Conservation (phyloP, 2,797 vertebrate species). For the Octomys mimax region DNA sequence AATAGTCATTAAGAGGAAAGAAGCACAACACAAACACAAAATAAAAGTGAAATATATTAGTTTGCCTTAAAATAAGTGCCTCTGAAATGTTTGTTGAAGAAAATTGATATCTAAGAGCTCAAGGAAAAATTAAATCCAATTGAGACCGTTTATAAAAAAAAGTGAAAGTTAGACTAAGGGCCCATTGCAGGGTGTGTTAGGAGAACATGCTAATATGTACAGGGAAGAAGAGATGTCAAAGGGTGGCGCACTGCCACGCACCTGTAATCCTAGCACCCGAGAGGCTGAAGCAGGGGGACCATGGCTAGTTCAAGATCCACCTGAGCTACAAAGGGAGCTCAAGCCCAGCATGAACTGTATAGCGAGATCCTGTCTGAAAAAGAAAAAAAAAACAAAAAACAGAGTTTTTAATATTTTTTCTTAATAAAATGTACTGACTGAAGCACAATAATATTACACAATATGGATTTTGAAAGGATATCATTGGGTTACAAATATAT, state of each 20-base stretch:
- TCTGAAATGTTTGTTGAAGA: neutral
- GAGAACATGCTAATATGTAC: neutral
- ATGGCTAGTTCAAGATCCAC: too few species aligned
- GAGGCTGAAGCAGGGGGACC: too few species aligned
- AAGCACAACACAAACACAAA: constrained; percentile 4
- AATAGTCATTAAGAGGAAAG: neutral
- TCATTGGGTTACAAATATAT: neutral
- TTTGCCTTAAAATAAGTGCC: neutral
- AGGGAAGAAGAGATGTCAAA: neutral
- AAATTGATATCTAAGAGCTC: neutral
- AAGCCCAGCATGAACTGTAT: too few species aligned
- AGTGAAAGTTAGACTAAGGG: neutral
- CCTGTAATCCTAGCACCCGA: too few species aligned
- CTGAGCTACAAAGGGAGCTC: too few species aligned
- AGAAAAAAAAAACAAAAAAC: too few species aligned
- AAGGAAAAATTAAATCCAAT: constrained; percentile 31
- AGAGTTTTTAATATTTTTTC: neutral
- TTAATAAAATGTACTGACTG: neutral
- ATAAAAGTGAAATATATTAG: neutral
- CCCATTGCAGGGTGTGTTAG: neutral
- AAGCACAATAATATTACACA: neutral
- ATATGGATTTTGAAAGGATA: neutral
- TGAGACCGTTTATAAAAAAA: neutral
- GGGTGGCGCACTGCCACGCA: too few species aligned
- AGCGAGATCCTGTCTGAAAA: too few species aligned